Conservation (phyloP, 1,140 invertebrate species). For the Neodiprion lecontei region DNA sequence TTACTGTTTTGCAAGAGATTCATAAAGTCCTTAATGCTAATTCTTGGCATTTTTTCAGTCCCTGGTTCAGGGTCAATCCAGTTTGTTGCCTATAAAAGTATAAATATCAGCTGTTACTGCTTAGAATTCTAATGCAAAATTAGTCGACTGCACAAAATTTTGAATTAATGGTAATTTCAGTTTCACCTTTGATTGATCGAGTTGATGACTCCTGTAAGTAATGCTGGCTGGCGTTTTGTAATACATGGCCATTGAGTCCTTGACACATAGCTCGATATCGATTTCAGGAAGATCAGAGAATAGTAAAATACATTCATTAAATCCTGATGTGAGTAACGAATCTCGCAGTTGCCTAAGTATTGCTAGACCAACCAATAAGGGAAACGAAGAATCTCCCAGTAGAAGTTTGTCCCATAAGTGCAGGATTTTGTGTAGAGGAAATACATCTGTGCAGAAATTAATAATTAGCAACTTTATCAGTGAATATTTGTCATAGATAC, state of each 20-base stretch:
- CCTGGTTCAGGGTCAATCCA: constrained; percentile 57
- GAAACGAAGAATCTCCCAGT: constrained; percentile 92
- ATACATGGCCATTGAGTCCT: constrained; percentile 88
- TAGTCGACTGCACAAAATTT: constrained; percentile 25
- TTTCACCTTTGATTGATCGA: constrained; percentile 52
- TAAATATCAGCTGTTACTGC: constrained; percentile 27
- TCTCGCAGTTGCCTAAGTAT: constrained; percentile 89
- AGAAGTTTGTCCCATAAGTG: constrained; percentile 98
- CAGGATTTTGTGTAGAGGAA: constrained; percentile 97
- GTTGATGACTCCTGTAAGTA: constrained; percentile 82
- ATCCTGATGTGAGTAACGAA: constrained; percentile 86
- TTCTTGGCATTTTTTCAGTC: constrained; percentile 69
- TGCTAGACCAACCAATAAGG: constrained; percentile 93
- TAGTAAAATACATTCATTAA: constrained; percentile 96
- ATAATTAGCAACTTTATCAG: constrained; percentile 5
- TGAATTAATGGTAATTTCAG: constrained; percentile 19
- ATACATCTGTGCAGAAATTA: constrained; percentile 78
- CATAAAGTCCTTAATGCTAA: constrained; percentile 85
- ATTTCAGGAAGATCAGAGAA: constrained; percentile 99
- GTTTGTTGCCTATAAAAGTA: constrained; percentile 72
- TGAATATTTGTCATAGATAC: constrained; percentile 51
- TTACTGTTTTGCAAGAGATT: constrained; percentile 71
- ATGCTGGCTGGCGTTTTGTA: constrained; percentile 87
- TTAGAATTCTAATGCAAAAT: not conserved
- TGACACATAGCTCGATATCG: constrained; percentile 92